phyloP scores from a whole-genome alignment of 2,113 vertebrate species.

The Pedionomus torquatus region DNA sequence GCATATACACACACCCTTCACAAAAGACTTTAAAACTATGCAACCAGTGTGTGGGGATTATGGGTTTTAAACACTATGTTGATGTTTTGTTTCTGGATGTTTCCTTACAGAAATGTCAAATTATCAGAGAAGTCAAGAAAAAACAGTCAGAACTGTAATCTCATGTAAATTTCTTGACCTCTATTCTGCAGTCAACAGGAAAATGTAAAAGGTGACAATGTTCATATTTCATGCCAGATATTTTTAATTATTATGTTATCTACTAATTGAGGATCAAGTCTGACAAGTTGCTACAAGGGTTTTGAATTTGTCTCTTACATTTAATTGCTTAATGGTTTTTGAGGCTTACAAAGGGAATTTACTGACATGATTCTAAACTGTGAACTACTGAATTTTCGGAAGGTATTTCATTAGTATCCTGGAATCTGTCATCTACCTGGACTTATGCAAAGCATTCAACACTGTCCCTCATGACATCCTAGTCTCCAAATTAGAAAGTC shows the following conservation, averaged over 20 bases:
- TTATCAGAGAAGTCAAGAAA: not conserved
- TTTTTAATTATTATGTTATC: not conserved
- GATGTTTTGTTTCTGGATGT: not conserved
- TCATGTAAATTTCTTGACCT: not conserved
- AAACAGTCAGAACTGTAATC: not conserved
- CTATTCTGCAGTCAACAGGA: not conserved
- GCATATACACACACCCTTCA: rapidly evolving
- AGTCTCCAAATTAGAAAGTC: too few relatives aligned
- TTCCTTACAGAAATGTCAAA: not conserved
- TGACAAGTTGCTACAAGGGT: not conserved
- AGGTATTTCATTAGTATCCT: not conserved
- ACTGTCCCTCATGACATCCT: too few relatives aligned
- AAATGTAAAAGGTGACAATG: not conserved
- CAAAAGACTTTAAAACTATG: not conserved
- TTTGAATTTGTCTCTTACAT: not conserved
- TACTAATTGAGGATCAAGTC: not conserved
- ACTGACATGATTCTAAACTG: not conserved
- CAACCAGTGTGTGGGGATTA: not conserved
- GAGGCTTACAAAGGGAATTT: not conserved
- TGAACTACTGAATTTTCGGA: not conserved
- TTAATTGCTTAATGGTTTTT: not conserved
- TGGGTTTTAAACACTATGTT: rapidly evolving
- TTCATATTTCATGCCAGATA: not conserved
- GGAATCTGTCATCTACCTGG: too few relatives aligned
- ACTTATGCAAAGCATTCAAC: too few relatives aligned